Conservation (phyloP, 1,140 invertebrate genomes). For the Sycophaga agraensis region DNA sequence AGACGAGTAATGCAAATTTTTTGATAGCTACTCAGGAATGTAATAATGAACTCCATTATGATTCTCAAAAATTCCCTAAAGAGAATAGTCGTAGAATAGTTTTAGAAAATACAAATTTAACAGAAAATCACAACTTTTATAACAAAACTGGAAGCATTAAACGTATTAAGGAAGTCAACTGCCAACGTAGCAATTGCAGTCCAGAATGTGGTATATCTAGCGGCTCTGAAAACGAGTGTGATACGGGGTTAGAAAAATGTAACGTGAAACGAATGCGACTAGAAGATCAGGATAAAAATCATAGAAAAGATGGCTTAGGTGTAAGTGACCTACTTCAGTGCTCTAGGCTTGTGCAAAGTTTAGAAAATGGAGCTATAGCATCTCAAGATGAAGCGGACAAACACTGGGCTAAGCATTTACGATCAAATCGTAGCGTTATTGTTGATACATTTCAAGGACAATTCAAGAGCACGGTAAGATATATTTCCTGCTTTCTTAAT, state of each 20-base stretch:
- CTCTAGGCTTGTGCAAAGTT: constrained; percentile 35
- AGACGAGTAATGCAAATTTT: constrained; percentile 68
- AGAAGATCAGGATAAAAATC: constrained; percentile 57
- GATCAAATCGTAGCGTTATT: constrained; percentile 65
- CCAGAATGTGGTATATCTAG: constrained; percentile 35
- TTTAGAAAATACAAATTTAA: constrained; percentile 53
- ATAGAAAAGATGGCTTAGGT: constrained; percentile 39
- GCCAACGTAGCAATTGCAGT: constrained; percentile 46
- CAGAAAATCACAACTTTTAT: constrained; percentile 56
- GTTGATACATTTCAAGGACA: constrained; percentile 75
- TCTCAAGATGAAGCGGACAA: constrained; percentile 60
- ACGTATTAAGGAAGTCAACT: constrained; percentile 58
- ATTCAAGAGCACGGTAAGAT: constrained; percentile 69
- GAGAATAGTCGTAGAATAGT: constrained; percentile 48
- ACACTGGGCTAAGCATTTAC: constrained; percentile 66
- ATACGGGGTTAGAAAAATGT: constrained; percentile 49
- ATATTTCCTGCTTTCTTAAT: too few species aligned
- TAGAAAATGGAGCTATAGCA: constrained; percentile 47
- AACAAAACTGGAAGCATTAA: constrained; percentile 54
- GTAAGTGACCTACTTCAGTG: constrained; percentile 39
- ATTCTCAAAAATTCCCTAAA: constrained; percentile 67
- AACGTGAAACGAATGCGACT: constrained; percentile 57
- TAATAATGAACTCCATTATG: constrained; percentile 62
- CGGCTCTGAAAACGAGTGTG: constrained; percentile 47
- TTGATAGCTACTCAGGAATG: constrained; percentile 58